Evolutionary conservation across 2,888 invertebrate species (phyloP), one percentile per base, ranked within the genome.

Genomic region (Morpho achilles): DNA sequence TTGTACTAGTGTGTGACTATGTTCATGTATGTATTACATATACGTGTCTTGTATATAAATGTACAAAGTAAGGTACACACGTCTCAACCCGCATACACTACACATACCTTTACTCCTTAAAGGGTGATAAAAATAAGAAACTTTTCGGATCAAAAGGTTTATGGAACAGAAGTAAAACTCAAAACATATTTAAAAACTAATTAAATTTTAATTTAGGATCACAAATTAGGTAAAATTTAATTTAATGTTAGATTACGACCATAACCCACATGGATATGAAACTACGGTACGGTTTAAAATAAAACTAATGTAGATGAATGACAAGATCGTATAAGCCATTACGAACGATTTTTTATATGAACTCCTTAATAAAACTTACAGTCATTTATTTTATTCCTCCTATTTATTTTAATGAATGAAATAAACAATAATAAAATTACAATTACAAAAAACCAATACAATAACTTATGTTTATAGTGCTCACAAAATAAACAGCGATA

Each of bases 171-270:
- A 69, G 66, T 77, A 65, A 82, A 82, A 84, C 72, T 66, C 57
- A 74, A 60, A 60, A 62, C 48, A 61, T 65, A 71, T 71, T 66
- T 80, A 79, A 75, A 32, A 80, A 82, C 80, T 84, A 84, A 77
- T 81, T 80, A 74, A 80, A 76, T 74, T 87, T 88, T 89, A 87
- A 87, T 88, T 87, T 81, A 86, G 81, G 79, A 88, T 88, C 87
- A 89, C 88, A 87, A 69, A 66, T 10, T 63, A 56, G 62, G 57
- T 64, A 65, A 56, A 65, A 65, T 64, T 66, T 59, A 68, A 63
- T 60, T 66, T 62, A 64, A 65, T 67, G 64, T 61, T 60, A 57
- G 56, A 50, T 62, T 63, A 57, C 50, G 56, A 64, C 62, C 65
- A 66, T 63, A 61, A 67, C 49, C 63, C 57, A 61, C 44, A 63